Base-by-base conservation (phyloP, 2,113 vertebrate genomes). In the Eurystomus gularis region DNA sequence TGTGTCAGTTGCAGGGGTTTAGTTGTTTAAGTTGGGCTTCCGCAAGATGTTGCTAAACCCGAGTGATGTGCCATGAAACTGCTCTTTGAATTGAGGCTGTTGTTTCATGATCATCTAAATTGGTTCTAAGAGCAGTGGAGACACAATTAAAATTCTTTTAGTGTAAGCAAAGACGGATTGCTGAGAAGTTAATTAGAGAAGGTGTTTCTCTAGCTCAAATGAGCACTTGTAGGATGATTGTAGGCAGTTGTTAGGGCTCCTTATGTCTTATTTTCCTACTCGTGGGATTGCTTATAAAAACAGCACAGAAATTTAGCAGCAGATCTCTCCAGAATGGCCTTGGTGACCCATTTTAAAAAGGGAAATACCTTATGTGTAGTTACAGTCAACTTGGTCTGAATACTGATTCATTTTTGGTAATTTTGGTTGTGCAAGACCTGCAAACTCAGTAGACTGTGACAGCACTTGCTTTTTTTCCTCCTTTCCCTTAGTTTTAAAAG, bases 261-360 rank as follows among this genome's bases (percentile, higher is more conserved):
- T 66, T 33, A 33, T 66, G 52, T 49, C n/a, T 69, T 84, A 54
- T 33, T 90, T 79, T 88, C 49, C 39, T 88, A 13, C 33, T 58
- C 3, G 68, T 72, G n/a, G 55, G 79, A 39, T 69, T 92, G 42
- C 60, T 88, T 86, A 75, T 35, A 93, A 91, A 87, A 89, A 37
- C 58, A 64, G 48, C 39, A n/a, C 25, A 84, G 80, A 82, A 48
- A n/a, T 73, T 58, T 79, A 86, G 52, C 61, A 88, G 73, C 60
- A 79, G 23, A 12, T 68, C 54, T 33, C 31, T 85, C 55, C 46
- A 60, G 89, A 93, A 70, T 72, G 37, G 68, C 40, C 18, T 71
- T n/a, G n/a, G 15, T 91, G 77, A 90, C 54, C 83, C 31, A 62
- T 60, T 90, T 95, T 72, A 40, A 58, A 96, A 96, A 80, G 62